Percentiles rank a stretch among this genome's conserved stretches.
These are phyloP conservation scores for Spicauda simplicius DNA, from an alignment of 2,888 invertebrate species.

Conservation along the genomic window DNA sequence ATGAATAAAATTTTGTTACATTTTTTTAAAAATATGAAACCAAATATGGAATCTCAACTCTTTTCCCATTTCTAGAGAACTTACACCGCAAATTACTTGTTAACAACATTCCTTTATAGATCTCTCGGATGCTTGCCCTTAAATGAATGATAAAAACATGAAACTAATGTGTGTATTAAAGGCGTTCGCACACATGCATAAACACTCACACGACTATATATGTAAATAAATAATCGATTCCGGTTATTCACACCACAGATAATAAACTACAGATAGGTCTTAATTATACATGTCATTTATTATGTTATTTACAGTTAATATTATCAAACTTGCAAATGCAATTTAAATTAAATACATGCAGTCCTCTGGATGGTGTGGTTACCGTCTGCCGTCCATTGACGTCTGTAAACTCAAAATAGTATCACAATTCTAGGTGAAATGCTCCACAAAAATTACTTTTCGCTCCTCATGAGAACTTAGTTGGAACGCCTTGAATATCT, in stretches of 20 bases:
- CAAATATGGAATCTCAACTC: background rate
- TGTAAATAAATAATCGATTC: background rate
- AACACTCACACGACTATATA: background rate
- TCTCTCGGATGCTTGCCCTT: slow-evolving; percentile 5
- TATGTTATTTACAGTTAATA: too few species aligned
- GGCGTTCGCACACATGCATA: background rate
- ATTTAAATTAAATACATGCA: too few species aligned
- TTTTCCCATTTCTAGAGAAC: background rate
- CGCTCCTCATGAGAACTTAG: too few species aligned
- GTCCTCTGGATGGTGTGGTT: too few species aligned
- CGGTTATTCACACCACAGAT: background rate
- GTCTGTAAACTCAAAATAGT: too few species aligned
- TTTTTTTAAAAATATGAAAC: background rate
- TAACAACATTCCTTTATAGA: slow-evolving; percentile 3
- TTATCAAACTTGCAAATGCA: too few species aligned
- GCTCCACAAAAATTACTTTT: too few species aligned
- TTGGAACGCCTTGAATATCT: too few species aligned
- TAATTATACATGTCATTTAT: background rate
- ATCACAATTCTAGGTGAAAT: too few species aligned
- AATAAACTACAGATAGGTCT: too few species aligned
- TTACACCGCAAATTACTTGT: background rate
- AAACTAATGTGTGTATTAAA: background rate
- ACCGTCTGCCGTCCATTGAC: too few species aligned
- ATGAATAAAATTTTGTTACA: too few species aligned
- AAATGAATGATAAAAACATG: background rate